Percentiles rank a stretch among this genome's conserved stretches.
These are phyloP conservation scores for Prochilodus magdalenae DNA, from an alignment of 2,113 vertebrate genomes.

Conservation along the genomic window DNA sequence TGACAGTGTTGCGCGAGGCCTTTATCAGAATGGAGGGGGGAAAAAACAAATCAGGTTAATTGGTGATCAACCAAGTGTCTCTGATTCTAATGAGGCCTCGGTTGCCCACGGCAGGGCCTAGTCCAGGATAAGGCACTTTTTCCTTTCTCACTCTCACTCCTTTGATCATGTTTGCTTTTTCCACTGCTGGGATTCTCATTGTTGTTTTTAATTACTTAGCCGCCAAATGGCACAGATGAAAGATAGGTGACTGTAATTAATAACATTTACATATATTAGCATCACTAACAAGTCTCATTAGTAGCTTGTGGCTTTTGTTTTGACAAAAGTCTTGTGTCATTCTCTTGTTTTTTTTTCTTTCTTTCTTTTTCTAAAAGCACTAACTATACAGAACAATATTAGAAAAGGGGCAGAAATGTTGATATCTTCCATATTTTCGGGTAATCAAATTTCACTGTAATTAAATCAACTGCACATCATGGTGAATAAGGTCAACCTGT, in stretches of 20 bases:
- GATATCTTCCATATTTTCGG: conserved; percentile 77
- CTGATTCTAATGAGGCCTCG: conserved; percentile 92
- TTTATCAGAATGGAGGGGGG: conserved; percentile 84
- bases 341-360: conserved; percentile 62
- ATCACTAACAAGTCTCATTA: conserved; percentile 99
- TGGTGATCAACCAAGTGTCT: conserved; percentile 96
- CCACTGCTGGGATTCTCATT: conserved; percentile 88
- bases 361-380: conserved; percentile 71
- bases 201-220: conserved; percentile 99
- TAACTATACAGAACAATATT: conserved; percentile 68
- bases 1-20: conserved; percentile 83
- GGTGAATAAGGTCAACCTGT: conserved; percentile 78
- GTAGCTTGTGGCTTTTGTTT: conserved; percentile 90
- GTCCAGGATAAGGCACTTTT: conserved; percentile 87
- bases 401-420: conserved; percentile 68
- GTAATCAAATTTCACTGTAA: conserved; percentile 78
- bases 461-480: conserved; percentile 70
- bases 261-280: conserved; percentile 99
- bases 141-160: conserved; percentile 83
- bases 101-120: conserved; percentile 88
- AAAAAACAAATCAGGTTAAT: conserved; percentile 98
- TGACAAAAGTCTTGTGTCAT: conserved; percentile 84
- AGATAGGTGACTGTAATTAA: conserved; percentile 99
- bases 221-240: conserved; percentile 96
- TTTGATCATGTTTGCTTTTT: conserved; percentile 91